Conservation (phyloP, 1,140 invertebrate genomes). For the Panagrolaimus sp. region DNA sequence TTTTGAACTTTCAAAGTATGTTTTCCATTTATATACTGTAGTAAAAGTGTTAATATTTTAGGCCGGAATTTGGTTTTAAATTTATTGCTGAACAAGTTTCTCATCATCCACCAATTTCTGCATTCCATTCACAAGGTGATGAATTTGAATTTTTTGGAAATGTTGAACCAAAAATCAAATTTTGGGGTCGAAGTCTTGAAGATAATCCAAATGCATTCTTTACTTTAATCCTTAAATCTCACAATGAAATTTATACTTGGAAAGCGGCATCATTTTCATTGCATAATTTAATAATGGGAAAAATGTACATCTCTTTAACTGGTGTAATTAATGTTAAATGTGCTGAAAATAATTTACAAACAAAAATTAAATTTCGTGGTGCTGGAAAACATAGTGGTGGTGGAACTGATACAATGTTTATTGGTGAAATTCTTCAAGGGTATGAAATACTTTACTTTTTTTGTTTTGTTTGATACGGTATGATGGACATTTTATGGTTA, state of each 20-base stretch:
- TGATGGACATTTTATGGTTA: too few species aligned
- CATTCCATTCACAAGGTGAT: slow-evolving; percentile 69
- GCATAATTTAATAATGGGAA: slow-evolving; percentile 91
- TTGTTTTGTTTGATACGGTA: too few species aligned
- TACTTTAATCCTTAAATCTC: slow-evolving; percentile 63
- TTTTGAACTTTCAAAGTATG: slow-evolving; percentile 63
- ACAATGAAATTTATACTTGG: slow-evolving; percentile 88
- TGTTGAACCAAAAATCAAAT: slow-evolving; percentile 74
- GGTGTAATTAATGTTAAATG: not conserved
- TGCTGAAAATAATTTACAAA: not conserved
- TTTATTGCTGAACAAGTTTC: slow-evolving; percentile 97
- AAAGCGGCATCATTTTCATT: slow-evolving; percentile 88
- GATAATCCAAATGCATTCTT: slow-evolving; percentile 14
- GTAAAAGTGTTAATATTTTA: too few species aligned
- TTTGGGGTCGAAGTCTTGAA: slow-evolving; percentile 43
- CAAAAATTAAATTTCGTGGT: slow-evolving; percentile 15
- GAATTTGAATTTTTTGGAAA: slow-evolving; percentile 79
- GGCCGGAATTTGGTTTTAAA: slow-evolving; percentile 51
- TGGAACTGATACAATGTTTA: not conserved
- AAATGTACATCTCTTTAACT: slow-evolving; percentile 86
- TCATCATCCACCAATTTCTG: slow-evolving; percentile 81
- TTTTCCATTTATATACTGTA: too few species aligned
- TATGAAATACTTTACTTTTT: too few species aligned
- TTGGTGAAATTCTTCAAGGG: slow-evolving; percentile 12
- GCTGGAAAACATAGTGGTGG: not conserved